A percentile compares a stretch with the other conserved stretches of the same genome.
These are phyloP conservation scores for Thermophis baileyi DNA, from an alignment of 2,113 vertebrate species.

Conservation along the genomic window DNA sequence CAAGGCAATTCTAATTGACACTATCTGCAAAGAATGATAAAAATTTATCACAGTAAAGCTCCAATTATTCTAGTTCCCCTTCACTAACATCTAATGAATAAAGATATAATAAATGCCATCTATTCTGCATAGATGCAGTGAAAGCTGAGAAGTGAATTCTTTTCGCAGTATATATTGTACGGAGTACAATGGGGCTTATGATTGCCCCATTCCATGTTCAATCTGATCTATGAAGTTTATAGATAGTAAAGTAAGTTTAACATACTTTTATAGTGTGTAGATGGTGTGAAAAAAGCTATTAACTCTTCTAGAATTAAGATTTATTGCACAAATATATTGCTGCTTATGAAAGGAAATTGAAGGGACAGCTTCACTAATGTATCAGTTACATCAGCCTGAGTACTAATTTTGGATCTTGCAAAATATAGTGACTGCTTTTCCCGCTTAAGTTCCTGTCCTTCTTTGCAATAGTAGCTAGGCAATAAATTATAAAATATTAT, in stretches of 20 bases:
- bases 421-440: not conserved
- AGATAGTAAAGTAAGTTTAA: not conserved
- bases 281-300: not conserved
- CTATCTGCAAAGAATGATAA: not conserved
- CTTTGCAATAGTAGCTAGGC: not conserved
- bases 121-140: not conserved
- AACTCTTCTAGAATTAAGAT: not conserved
- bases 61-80: not conserved
- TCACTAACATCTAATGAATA: not conserved
- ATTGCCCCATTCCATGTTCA: not conserved
- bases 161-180: not conserved
- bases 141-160: not conserved
- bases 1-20: not conserved
- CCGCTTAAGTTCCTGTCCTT: not conserved
- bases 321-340: not conserved
- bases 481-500: not conserved
- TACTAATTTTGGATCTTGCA: constrained; percentile 12
- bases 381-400: constrained; percentile 10
- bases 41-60: not conserved
- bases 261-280: not conserved
- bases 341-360: constrained; percentile 4
- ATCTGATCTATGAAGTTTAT: not conserved
- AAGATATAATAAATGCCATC: not conserved
- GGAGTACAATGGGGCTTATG: not conserved
- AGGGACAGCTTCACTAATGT: not conserved